Conservation (phyloP, 2,113 vertebrate species). For the Sorex araneus region DNA sequence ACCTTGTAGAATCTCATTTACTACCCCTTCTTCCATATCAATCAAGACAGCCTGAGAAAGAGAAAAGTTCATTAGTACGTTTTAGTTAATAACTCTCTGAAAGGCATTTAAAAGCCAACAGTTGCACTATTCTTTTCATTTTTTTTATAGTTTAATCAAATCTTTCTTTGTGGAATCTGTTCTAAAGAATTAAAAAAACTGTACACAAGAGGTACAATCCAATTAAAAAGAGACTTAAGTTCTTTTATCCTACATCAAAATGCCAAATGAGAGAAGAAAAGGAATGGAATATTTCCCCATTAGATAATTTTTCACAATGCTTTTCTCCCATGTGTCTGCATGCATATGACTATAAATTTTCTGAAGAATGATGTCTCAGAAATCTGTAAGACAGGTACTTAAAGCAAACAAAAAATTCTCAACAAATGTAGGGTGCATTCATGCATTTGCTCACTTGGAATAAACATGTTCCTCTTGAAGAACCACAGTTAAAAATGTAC, state of each 20-base stretch:
- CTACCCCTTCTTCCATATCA: conserved; percentile 99
- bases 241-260: not conserved
- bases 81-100: conserved; percentile 71
- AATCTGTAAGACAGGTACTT: not conserved
- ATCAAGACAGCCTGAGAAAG: conserved; percentile 95
- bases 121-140: conserved; percentile 56
- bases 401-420: conserved; percentile 23
- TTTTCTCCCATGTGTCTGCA: not conserved
- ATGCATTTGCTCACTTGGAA: not conserved
- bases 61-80: conserved; percentile 73
- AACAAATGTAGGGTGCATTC: not conserved
- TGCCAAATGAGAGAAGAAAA: not conserved
- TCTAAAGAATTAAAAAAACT: conserved; percentile 23
- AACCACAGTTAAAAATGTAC: not conserved
- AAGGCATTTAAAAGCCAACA: conserved; percentile 63
- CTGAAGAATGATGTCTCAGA: conserved; percentile 43
- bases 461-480: not conserved
- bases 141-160: conserved; percentile 56
- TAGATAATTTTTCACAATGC: conserved; percentile 36
- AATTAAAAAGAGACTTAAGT: conserved; percentile 52
- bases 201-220: not conserved
- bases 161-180: not conserved
- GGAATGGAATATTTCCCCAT: not conserved
- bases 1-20: conserved; percentile 96
- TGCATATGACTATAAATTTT: not conserved